phyloP scores from a whole-genome alignment of 2,888 invertebrate genomes.

The Diarsia brunnea region DNA sequence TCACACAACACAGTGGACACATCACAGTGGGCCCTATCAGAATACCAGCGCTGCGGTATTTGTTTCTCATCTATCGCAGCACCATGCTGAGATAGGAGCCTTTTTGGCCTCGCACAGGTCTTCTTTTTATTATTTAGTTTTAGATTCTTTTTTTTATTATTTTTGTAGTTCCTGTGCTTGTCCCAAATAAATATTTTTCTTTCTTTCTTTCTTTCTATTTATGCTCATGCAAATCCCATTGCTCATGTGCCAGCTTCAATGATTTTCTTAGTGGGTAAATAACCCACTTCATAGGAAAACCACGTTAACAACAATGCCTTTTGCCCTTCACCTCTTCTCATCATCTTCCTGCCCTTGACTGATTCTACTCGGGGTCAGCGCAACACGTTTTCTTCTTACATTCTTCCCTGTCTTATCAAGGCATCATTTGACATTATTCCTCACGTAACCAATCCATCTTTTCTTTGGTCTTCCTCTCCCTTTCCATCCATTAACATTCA shows the following conservation, averaged over 20 bases:
- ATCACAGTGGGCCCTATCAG: too few species aligned
- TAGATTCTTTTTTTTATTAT: too few species aligned
- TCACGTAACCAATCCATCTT: neutral
- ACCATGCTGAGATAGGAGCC: too few species aligned
- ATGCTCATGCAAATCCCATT: neutral
- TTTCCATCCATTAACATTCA: neutral
- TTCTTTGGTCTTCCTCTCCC: neutral
- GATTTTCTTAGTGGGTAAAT: neutral
- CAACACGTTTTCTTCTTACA: neutral
- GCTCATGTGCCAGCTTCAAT: neutral
- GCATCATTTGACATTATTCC: neutral
- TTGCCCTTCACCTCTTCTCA: neutral
- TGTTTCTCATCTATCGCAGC: too few species aligned
- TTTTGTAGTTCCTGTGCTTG: too few species aligned
- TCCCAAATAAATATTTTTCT: too few species aligned
- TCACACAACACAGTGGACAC: too few species aligned
- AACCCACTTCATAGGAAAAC: neutral
- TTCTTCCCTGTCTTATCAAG: neutral
- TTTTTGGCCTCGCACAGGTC: too few species aligned
- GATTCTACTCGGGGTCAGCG: neutral
- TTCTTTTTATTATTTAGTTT: too few species aligned
- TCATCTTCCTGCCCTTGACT: neutral
- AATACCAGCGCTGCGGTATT: too few species aligned
- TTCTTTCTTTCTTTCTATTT: too few species aligned
- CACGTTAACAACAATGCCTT: neutral